Conservation (phyloP, 23 tunicate species). For the Styela clava region DNA sequence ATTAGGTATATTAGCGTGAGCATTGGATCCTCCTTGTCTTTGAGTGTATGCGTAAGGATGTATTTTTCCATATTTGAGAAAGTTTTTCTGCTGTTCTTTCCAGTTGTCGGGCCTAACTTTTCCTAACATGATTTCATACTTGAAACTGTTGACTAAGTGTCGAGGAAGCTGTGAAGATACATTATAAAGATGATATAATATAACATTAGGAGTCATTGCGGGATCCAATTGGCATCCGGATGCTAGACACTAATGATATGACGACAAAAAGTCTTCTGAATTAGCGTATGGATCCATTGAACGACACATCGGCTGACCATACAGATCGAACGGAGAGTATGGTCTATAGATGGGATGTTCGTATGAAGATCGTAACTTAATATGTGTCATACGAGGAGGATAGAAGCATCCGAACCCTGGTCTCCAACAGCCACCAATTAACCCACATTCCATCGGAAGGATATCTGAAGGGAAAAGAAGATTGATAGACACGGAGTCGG, state of each 20-base stretch:
- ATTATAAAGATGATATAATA: conserved; percentile 5
- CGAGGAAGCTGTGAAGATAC: conserved; percentile 13
- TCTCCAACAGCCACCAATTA: conserved; percentile 84
- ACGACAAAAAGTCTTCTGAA: conserved; percentile 28
- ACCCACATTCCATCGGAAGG: conserved; percentile 47
- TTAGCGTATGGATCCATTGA: conserved; percentile 32
- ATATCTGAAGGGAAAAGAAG: conserved; percentile 43
- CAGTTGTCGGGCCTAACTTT: conserved; percentile 72
- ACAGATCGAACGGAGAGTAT: conserved; percentile 19
- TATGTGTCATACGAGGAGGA: conserved; percentile 35
- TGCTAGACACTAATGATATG: conserved; percentile 57
- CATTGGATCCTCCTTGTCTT: conserved; percentile 7
- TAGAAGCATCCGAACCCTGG: conserved; percentile 40
- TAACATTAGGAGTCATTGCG: conserved; percentile 15
- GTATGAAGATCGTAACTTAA: conserved; percentile 47
- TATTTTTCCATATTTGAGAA: conserved; percentile 21
- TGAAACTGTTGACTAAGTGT: conserved; percentile 18
- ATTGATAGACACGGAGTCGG: background rate
- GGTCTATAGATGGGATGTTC: background rate
- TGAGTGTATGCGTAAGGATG: conserved; percentile 19
- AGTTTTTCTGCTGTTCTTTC: conserved; percentile 18
- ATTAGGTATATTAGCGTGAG: background rate
- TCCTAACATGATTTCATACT: conserved; percentile 42
- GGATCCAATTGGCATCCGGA: conserved; percentile 52
- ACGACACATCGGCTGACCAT: conserved; percentile 55